phyloP scores from a whole-genome alignment of 2,113 vertebrate species.

The Poeciliopsis prolifica region DNA sequence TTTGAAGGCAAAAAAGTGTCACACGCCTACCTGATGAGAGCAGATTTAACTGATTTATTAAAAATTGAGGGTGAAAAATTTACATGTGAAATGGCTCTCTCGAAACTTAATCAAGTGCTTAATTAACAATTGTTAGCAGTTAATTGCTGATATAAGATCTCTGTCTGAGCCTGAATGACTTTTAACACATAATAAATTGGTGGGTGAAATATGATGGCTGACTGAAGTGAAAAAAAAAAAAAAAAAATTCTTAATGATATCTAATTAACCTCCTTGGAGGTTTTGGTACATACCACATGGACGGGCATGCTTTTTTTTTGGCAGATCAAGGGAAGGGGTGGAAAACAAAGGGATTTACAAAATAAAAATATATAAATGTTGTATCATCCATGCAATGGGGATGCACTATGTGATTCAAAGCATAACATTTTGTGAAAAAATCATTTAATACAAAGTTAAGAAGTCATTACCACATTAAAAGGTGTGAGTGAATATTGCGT shows the following conservation, averaged over 20 bases:
- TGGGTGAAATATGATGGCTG: constrained; percentile 57
- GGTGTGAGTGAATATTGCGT: too few species aligned
- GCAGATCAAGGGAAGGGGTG: too few species aligned
- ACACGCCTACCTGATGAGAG: constrained; percentile 64
- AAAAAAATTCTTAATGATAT: constrained; percentile 55
- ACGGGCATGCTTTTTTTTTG: too few species aligned
- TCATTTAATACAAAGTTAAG: too few species aligned
- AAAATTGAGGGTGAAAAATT: constrained; percentile 28
- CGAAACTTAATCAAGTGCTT: constrained; percentile 62
- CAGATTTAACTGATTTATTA: constrained; percentile 43
- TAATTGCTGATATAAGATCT: constrained; percentile 52
- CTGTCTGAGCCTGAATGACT: constrained; percentile 45
- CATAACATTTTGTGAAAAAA: too few species aligned
- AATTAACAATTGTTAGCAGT: constrained; percentile 65
- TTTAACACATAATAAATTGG: constrained; percentile 56
- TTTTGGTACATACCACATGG: constrained; percentile 13
- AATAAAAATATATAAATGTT: too few species aligned
- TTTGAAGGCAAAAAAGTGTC: constrained; percentile 83
- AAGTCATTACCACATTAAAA: too few species aligned
- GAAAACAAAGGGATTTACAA: too few species aligned
- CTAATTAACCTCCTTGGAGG: constrained; percentile 58
- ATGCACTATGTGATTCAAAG: too few species aligned
- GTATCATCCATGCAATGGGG: too few species aligned
- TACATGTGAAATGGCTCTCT: constrained; percentile 31
- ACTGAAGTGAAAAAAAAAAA: constrained; percentile 43